Base-by-base conservation (phyloP, 53 echinoderm and acorn worm species). In the Apostichopus leukothele region DNA sequence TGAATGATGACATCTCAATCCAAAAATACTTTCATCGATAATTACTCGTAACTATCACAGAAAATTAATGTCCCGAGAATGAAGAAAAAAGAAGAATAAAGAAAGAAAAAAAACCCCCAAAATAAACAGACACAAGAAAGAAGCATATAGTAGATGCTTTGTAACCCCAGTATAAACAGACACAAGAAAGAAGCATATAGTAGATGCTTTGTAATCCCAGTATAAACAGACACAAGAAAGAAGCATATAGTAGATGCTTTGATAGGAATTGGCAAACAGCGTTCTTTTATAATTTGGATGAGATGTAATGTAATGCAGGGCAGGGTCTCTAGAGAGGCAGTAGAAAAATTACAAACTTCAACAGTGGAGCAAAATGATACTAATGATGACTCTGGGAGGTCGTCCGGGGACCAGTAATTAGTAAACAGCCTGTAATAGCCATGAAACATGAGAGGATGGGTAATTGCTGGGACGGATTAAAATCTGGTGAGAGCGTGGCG, bases 1-100 rank as follows among this genome's bases (percentile, higher is more conserved):
- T 81, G 54, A 59, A 25, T 22, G 18, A 53, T 81, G 81, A 81
- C 81, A 81, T 59, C 81, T 81, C 54, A 81, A 81, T 81, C 81
- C 81, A 20, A 51, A 53, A 81, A 81, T 23, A 54, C 51, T 76
- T 59, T 19, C 55, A 53, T 81, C 59, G 11, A n/a, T 81, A 81
- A 81, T 81, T 81, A 81, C 55, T 81, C 81, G 51, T 53, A 55
- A 81, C 55, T 22, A 52, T 81, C 81, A 50, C 52, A 71, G 71
- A 71, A 71, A 71, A 16, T 71, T 16, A 71, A 16, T 16, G 16
- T n/a, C 20, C 20, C 14, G 71, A 71, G 18, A 71, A 19, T 21
- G 10, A n/a, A 19, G 71, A 18, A 71, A 19, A 71, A 71, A n/a
- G 71, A 1, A 71, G 6, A 71, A 71, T 13, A 71, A 71, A n/a